Conservation (phyloP, 2,113 vertebrate genomes). For the Cottus gobio region DNA sequence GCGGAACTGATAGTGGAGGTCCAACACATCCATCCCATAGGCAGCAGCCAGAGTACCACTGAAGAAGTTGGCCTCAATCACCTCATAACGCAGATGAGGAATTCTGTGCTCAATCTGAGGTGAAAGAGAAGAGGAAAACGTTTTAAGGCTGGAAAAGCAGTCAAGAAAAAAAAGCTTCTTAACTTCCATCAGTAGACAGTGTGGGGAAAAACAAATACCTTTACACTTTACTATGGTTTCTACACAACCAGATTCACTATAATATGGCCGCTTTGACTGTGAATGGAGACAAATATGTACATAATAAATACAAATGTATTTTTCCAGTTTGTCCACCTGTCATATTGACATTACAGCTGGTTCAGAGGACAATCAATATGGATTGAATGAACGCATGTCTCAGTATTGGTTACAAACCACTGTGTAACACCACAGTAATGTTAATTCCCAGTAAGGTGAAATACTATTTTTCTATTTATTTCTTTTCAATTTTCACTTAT, state of each 20-base stretch:
- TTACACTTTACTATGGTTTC: not conserved
- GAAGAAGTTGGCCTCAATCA: slow-evolving; percentile 89
- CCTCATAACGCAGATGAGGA: slow-evolving; percentile 78
- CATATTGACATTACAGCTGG: not conserved
- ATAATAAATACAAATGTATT: not conserved
- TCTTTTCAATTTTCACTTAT: too few species aligned
- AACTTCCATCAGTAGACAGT: not conserved
- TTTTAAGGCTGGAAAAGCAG: not conserved
- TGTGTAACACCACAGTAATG: not conserved
- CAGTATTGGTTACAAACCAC: not conserved
- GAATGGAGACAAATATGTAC: not conserved
- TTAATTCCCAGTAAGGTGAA: not conserved
- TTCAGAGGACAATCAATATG: not conserved
- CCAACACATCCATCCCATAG: slow-evolving; percentile 86
- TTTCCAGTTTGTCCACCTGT: not conserved
- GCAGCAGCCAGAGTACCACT: slow-evolving; percentile 82
- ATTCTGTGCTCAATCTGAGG: slow-evolving; percentile 76
- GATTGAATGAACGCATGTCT: not conserved
- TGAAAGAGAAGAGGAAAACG: not conserved
- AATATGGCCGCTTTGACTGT: not conserved
- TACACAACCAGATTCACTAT: not conserved
- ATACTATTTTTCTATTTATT: too few species aligned
- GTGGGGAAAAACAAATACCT: not conserved
- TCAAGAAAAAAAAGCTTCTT: not conserved
- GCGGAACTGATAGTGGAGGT: slow-evolving; percentile 89